Conservation (phyloP, 2,888 invertebrate genomes). For the Liopterus haemorrhoidalis region DNA sequence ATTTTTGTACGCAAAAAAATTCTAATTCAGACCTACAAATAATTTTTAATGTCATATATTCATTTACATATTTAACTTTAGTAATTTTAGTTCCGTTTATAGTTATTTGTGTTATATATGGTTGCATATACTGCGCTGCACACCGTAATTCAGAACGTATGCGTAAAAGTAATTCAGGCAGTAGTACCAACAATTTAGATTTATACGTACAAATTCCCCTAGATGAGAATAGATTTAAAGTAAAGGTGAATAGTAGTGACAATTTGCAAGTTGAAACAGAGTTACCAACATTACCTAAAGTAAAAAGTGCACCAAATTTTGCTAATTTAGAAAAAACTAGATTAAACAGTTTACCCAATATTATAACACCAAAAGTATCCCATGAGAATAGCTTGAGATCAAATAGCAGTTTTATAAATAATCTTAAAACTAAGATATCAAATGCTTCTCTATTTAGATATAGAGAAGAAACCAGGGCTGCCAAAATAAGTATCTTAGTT, state of each 20-base stretch:
- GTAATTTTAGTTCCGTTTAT: constrained; percentile 52
- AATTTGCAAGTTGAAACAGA: constrained; percentile 2
- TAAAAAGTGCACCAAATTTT: constrained; percentile 42
- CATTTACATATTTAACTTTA: constrained; percentile 45
- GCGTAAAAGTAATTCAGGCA: constrained; percentile 45
- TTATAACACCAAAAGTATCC: constrained; percentile 45
- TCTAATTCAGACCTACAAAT: constrained; percentile 27
- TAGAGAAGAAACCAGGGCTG: constrained; percentile 83
- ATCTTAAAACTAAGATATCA: constrained; percentile 71
- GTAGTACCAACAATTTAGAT: constrained; percentile 49
- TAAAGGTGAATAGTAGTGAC: constrained; percentile 21
- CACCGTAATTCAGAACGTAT: constrained; percentile 63
- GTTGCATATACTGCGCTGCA: constrained; percentile 69
- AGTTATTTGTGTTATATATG: constrained; percentile 68
- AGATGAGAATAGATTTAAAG: constrained; percentile 43
- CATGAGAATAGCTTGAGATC: constrained; percentile 54
- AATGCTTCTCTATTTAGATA: constrained; percentile 80
- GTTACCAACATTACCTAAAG: constrained; percentile 36
- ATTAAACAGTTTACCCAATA: not conserved
- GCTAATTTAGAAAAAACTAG: constrained; percentile 30
- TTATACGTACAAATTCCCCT: constrained; percentile 46
- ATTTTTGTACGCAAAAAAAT: constrained; percentile 39
- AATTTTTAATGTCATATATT: constrained; percentile 46
- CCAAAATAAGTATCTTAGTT: constrained; percentile 75
- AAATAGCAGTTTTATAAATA: constrained; percentile 61